Conservation (phyloP, 2,797 vertebrate genomes). For the Helarctos malayanus region DNA sequence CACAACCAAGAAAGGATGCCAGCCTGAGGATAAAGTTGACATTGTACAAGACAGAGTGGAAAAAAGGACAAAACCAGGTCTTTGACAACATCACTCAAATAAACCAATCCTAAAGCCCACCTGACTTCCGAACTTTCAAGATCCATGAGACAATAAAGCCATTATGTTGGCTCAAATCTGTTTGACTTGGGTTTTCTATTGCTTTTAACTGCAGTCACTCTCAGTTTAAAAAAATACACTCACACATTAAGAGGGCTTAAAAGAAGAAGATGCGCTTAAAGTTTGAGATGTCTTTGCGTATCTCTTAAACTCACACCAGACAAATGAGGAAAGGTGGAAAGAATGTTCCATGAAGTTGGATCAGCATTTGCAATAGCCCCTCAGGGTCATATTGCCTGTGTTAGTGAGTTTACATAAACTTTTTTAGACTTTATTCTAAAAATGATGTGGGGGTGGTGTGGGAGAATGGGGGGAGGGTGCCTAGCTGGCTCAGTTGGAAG, state of each 20-base stretch:
- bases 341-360: not conserved
- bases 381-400: not conserved
- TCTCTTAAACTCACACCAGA: not conserved
- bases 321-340: not conserved
- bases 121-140: not conserved
- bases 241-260: not conserved
- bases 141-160: not conserved
- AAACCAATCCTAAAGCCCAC: not conserved
- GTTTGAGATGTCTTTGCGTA: not conserved
- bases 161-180: not conserved
- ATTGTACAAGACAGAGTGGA: not conserved
- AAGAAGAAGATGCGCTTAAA: not conserved
- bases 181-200: not conserved
- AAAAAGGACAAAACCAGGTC: not conserved
- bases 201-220: not conserved
- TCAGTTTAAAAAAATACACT: not conserved
- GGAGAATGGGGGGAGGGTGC: not conserved
- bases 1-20: not conserved
- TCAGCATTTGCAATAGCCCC: not conserved
- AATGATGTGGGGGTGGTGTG: not conserved
- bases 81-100: not conserved
- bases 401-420: not conserved
- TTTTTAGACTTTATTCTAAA: not conserved
- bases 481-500: not conserved
- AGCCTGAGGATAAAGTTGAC: not conserved